These are phyloP conservation scores for Protonemura montana DNA, from an alignment of 2,888 invertebrate genomes.

Conservation along the genomic window DNA sequence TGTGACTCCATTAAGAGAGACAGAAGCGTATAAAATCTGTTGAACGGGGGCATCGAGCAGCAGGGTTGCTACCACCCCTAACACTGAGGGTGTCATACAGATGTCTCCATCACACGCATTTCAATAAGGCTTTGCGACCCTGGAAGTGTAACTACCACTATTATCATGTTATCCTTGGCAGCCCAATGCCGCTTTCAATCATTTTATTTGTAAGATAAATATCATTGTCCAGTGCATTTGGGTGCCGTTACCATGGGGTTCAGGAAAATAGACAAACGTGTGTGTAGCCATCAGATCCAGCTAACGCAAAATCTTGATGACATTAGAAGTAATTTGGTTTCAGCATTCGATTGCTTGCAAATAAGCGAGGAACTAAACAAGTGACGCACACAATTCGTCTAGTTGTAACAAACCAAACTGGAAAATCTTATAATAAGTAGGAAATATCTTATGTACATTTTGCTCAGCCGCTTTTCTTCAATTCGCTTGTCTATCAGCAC, in stretches of 20 bases:
- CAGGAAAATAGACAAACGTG: neutral
- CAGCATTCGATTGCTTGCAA: too few species aligned
- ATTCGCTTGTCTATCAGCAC: neutral
- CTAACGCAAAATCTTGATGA: neutral
- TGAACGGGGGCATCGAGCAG: neutral
- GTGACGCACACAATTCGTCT: too few species aligned
- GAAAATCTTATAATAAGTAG: too few species aligned
- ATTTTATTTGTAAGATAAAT: slow-evolving; percentile 8
- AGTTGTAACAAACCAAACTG: too few species aligned
- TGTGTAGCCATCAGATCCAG: neutral
- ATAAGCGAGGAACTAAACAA: too few species aligned
- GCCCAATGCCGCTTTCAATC: slow-evolving; percentile 27
- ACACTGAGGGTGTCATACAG: slow-evolving; percentile 33
- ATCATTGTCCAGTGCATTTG: neutral
- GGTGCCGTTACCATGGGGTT: neutral
- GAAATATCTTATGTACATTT: neutral
- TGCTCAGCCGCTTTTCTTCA: neutral
- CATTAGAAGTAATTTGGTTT: too few species aligned
- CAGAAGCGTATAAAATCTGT: neutral
- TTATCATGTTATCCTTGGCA: slow-evolving; percentile 33
- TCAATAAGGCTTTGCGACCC: slow-evolving; percentile 21
- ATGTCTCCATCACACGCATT: slow-evolving; percentile 37
- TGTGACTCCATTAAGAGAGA: slow-evolving; percentile 32
- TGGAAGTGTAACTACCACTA: slow-evolving; percentile 35
- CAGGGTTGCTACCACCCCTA: neutral